Evolutionary conservation across 2,888 invertebrate genomes (phyloP), one percentile per base, ranked within the genome.

Genomic region (Tetropium fuscum): DNA sequence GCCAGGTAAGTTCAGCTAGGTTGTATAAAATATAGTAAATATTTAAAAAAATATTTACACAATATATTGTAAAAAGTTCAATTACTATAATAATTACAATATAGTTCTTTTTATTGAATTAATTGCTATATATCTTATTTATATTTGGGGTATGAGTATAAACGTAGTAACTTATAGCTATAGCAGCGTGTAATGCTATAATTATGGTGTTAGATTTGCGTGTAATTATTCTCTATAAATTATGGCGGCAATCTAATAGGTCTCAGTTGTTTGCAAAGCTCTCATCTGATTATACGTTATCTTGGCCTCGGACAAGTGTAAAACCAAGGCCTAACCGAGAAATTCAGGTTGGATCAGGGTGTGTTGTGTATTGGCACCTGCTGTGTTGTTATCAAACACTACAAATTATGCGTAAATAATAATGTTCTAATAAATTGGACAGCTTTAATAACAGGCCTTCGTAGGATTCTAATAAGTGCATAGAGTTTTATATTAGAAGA

Each of bases 221-320:
- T 64, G 60, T 71, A 69, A 71, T 71, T 69, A 70, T 67, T 66
- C 53, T 63, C 48, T 63, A 63, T 67, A 66, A 62, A 65, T 65
- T 66, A 64, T 63, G 64, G 64, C 63, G 48, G 60, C 44, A n/a
- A n/a, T n/a, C n/a, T n/a, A n/a, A n/a, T 51, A 47, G 43, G 53
- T 51, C 45, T 53, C 41, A 40, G 60, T 53, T 70, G 70, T 70
- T 70, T 70, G 70, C 66, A 63, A 60, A 70, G 64, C 63, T 62
- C 66, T 59, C 55, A 41, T 27, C 54, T 68, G 67, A 70, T 70
- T 70, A 70, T 65, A 70, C 56, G 63, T 54, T 68, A 62, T 61
- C 56, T 32, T 40, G 38, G 47, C 41, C 34, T 36, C 56, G 51
- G 45, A 60, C 53, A 59, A 63, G 63, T 58, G 40, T 47, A 47